phyloP scores from a whole-genome alignment of 2,888 invertebrate genomes.

The Tipula helvola region DNA sequence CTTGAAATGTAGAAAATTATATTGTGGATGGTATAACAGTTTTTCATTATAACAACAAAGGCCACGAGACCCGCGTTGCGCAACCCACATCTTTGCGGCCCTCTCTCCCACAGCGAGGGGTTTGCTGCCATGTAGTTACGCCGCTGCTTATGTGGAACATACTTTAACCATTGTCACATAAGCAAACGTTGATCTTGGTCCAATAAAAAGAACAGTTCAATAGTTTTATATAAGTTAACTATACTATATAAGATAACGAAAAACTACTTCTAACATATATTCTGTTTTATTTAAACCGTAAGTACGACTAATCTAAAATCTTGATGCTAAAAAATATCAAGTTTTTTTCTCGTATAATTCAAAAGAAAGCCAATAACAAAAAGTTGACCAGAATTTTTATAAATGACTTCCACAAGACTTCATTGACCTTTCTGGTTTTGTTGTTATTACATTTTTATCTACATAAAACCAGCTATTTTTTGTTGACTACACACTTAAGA shows the following conservation, averaged over 20 bases:
- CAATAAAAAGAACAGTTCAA: neutral
- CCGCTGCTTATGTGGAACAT: no score
- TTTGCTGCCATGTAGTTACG: no score
- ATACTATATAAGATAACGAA: neutral
- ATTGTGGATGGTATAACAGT: no score
- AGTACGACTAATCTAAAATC: neutral
- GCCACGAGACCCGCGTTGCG: no score
- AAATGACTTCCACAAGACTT: neutral
- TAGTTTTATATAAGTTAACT: neutral
- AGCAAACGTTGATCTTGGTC: neutral
- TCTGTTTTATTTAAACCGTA: neutral
- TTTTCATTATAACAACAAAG: no score
- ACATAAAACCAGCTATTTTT: neutral
- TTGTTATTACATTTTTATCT: neutral
- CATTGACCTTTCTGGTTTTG: neutral
- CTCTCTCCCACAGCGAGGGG: no score
- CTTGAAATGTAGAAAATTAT: no score
- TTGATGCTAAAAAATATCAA: neutral
- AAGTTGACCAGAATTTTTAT: neutral
- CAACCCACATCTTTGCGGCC: no score
- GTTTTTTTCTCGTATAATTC: neutral
- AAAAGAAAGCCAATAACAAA: neutral
- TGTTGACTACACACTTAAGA: neutral
- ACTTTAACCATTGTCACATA: no score
- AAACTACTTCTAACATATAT: neutral